Evolutionary conservation across 2,113 vertebrate species (phyloP).

Genomic region (Axis porcinus): DNA sequence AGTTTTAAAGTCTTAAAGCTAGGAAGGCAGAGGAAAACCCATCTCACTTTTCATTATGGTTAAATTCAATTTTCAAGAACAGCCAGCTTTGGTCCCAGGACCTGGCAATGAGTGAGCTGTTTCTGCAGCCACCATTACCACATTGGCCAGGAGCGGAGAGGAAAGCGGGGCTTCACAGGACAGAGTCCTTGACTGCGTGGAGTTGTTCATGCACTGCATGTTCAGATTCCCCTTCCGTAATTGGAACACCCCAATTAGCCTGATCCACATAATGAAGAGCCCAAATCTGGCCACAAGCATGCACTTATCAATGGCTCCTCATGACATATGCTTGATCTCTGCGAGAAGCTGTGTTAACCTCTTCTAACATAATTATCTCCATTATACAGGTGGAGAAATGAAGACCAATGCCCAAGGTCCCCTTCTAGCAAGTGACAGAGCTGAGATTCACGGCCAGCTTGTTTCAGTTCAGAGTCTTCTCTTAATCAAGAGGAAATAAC

Average conservation of each 20-base stretch:
- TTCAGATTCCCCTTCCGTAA: not conserved
- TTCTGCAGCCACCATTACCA: not conserved
- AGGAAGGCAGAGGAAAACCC: not conserved
- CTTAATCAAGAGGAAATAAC: not conserved
- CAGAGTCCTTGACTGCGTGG: rapidly evolving
- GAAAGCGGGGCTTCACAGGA: not conserved
- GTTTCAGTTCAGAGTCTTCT: not conserved
- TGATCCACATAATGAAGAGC: too few species aligned
- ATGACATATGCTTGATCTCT: not conserved
- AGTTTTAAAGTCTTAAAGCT: not conserved
- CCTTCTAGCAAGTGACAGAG: not conserved
- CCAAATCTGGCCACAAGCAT: not conserved
- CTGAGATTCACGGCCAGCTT: not conserved
- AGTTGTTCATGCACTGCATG: rapidly evolving
- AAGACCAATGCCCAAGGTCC: not conserved
- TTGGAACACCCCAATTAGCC: not conserved
- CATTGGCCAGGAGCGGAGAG: not conserved
- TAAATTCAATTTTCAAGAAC: not conserved
- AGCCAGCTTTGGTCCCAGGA: not conserved
- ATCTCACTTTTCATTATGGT: not conserved
- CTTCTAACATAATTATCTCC: not conserved
- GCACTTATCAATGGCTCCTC: not conserved
- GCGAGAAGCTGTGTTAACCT: not conserved
- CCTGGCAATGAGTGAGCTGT: not conserved
- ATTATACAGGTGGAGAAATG: not conserved